Percentiles rank a stretch among this genome's conserved stretches.
Evolutionary conservation across 2,888 invertebrate species (phyloP).

Genomic region (Pandemis corylana): DNA sequence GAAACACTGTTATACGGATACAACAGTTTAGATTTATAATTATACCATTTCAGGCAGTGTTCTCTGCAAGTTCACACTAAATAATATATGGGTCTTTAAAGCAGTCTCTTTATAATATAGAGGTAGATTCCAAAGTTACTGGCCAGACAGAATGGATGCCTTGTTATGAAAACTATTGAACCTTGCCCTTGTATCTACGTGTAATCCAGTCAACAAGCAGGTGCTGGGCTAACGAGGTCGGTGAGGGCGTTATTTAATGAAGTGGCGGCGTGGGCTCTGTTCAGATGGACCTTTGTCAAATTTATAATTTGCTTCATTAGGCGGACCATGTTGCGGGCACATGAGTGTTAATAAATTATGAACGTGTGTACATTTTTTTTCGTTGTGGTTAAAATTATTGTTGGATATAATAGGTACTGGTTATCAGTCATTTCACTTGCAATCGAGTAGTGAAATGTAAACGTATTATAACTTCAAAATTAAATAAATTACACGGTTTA

Average conservation of each 20-base stretch:
- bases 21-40: too few relatives aligned
- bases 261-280: conserved; percentile 9
- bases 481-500: too few relatives aligned
- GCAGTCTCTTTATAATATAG: not conserved
- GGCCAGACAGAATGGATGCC: conserved; percentile 6
- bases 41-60: not conserved
- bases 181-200: not conserved
- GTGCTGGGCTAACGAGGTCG: conserved; percentile 6
- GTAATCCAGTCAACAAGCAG: conserved; percentile 6
- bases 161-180: not conserved
- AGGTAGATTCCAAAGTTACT: not conserved
- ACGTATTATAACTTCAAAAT: too few relatives aligned
- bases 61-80: not conserved
- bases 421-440: too few relatives aligned
- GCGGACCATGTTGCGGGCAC: conserved; percentile 8
- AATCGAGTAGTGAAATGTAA: too few relatives aligned
- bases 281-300: conserved; percentile 25
- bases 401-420: too few relatives aligned
- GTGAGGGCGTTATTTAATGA: conserved; percentile 16
- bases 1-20: too few relatives aligned
- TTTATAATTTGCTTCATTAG: conserved; percentile 21
- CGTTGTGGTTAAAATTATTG: not conserved
- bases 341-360: conserved; percentile 3
- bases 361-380: not conserved
- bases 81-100: not conserved